A percentile compares a stretch with the other conserved stretches of the same genome.
Conservation (phyloP, 1,140 invertebrate species). For the Physella acuta region DNA sequence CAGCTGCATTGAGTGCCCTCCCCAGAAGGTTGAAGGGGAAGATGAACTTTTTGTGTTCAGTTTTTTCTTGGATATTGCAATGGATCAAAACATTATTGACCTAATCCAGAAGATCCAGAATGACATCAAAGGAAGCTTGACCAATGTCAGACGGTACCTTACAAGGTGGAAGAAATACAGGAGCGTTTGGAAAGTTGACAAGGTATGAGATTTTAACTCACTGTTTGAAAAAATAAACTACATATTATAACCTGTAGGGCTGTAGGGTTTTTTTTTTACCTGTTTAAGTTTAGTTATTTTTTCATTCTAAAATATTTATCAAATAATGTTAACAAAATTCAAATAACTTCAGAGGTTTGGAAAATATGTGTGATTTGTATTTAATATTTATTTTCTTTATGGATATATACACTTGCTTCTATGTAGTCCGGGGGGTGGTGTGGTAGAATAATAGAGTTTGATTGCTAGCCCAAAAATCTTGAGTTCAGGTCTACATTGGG, state of each 20-base stretch:
- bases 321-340: not conserved
- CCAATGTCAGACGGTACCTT: slow-evolving; percentile 69
- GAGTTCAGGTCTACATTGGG: too few species aligned
- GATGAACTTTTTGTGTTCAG: slow-evolving; percentile 67
- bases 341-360: too few species aligned
- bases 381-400: too few species aligned
- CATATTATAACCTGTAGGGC: not conserved
- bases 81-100: slow-evolving; percentile 70
- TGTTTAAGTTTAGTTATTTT: not conserved
- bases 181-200: slow-evolving; percentile 80
- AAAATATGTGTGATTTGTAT: too few species aligned
- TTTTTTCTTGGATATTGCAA: slow-evolving; percentile 78
- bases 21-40: slow-evolving; percentile 64
- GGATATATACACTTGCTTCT: too few species aligned
- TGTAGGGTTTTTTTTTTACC: not conserved
- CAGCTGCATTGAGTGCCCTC: slow-evolving; percentile 74
- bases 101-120: slow-evolving; percentile 70
- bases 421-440: too few species aligned
- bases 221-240: not conserved
- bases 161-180: slow-evolving; percentile 76
- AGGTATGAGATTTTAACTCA: slow-evolving; percentile 59
- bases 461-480: too few species aligned
- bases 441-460: too few species aligned
- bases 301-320: too few species aligned
- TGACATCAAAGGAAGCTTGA: slow-evolving; percentile 67